Base-by-base conservation (phyloP, 2,113 vertebrate species). In the Mionectes macconnelli region DNA sequence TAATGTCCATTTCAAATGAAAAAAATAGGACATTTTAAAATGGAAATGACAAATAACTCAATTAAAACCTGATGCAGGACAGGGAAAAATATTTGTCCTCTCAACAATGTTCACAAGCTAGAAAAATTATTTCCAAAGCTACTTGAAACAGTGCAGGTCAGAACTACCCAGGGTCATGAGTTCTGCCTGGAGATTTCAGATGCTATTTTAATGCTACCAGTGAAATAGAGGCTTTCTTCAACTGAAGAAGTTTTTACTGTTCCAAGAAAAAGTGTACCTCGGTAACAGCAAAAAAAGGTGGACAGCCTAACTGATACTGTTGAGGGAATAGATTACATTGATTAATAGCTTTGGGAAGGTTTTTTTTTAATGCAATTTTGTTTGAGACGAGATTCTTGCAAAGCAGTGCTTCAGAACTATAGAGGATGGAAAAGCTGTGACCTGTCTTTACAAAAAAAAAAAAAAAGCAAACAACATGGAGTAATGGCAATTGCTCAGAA, bases 101-200 rank as follows among this genome's bases (percentile, higher is more conserved):
- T 66, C n/a, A 78, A n/a, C 55, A 87, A 25, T 15, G 5, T 74
- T 84, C 55, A 50, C n/a, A 62, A 92, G 9, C 8, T 23, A 62
- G 42, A 89, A 91, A 73, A 92, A 23, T 3, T 49, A 23, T 57
- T 89, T 80, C 28, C 28, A 13, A n/a, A 35, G 19, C 21, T 49
- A 14, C 22, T 62, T 25, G 22, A 28, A 89, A 19, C 11, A 47
- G 45, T 0, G 0, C 1, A 3, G 8, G 42, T 19, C 37, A 74
- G 49, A 90, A 64, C 19, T 31, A 69, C 24, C 5, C n/a, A 37
- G 22, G 45, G 25, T 47, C 31, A 39, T 0, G 0, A 40, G 27
- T 73, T 63, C 47, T 56, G 21, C n/a, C 37, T 15, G 22, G 13
- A 74, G 12, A 21, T 6, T 30, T 45, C 11, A 67, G n/a, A 23